Conservation (phyloP, 2,797 vertebrate genomes). For the Cichlasoma orientale region DNA sequence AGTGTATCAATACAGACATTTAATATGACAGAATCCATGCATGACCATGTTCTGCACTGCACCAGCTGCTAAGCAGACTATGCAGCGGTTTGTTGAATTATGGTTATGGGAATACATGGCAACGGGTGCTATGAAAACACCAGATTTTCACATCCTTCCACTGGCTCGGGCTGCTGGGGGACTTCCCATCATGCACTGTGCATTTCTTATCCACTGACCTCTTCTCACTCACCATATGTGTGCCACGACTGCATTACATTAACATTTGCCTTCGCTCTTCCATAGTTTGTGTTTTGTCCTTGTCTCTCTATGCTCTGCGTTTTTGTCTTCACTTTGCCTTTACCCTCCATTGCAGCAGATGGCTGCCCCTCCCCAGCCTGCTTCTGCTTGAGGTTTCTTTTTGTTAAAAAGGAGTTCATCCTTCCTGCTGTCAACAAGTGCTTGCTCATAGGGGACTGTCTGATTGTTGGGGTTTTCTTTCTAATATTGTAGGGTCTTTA, state of each 20-base stretch:
- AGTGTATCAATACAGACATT: slow-evolving; percentile 1
- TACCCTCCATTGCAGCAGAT: not conserved
- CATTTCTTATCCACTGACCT: not conserved
- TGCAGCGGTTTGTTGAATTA: slow-evolving; percentile 28
- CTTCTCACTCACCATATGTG: not conserved
- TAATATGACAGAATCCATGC: slow-evolving; percentile 17
- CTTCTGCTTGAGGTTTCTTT: not conserved
- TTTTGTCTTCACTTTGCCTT: slow-evolving; percentile 1
- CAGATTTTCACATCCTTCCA: slow-evolving; percentile 2
- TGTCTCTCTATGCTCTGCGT: not conserved
- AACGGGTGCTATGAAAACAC: slow-evolving; percentile 27
- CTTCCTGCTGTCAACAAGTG: not conserved
- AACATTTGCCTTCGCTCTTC: not conserved
- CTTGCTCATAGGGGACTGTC: not conserved
- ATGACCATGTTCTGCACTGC: slow-evolving; percentile 14
- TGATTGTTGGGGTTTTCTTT: too few relatives aligned
- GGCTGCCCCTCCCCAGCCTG: not conserved
- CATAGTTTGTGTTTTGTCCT: not conserved
- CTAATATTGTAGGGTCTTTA: too few relatives aligned
- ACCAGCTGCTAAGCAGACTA: slow-evolving; percentile 33
- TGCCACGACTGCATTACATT: not conserved
- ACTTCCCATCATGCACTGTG: too few relatives aligned
- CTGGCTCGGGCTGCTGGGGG: not conserved
- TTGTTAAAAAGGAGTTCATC: not conserved
- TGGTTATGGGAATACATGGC: slow-evolving; percentile 17